A percentile compares a stretch with the other conserved stretches of the same genome.
Evolutionary conservation across 2,113 vertebrate genomes (phyloP).

Genomic region (Ptyas mucosa): DNA sequence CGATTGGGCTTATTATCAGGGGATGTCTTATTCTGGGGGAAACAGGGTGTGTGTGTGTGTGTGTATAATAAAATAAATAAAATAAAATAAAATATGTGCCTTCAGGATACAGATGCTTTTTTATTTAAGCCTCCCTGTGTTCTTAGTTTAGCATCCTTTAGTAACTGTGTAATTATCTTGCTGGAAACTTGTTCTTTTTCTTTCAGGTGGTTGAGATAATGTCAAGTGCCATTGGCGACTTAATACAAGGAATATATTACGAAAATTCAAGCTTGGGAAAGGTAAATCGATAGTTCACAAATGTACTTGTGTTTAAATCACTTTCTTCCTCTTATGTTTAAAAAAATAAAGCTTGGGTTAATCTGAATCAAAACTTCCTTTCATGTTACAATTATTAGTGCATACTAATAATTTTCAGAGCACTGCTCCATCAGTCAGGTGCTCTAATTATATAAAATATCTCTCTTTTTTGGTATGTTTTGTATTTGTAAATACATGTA

Average conservation of each 20-base stretch:
- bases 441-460: not conserved
- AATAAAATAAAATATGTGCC: not conserved
- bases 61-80: no score
- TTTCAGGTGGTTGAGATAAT: slow-evolving; percentile 92
- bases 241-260: slow-evolving; percentile 92
- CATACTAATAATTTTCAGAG: not conserved
- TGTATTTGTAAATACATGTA: not conserved
- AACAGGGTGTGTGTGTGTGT: no score
- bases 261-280: slow-evolving; percentile 79
- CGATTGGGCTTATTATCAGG: no score
- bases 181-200: slow-evolving; percentile 42
- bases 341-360: not conserved
- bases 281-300: slow-evolving; percentile 70
- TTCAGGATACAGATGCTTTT: slow-evolving; percentile 28
- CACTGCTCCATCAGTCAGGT: not conserved
- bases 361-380: not conserved
- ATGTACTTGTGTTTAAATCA: not conserved
- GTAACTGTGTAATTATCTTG: slow-evolving; percentile 36
- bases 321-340: not conserved
- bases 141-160: slow-evolving; percentile 35
- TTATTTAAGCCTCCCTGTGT: slow-evolving; percentile 30
- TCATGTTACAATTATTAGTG: not conserved
- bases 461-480: not conserved
- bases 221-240: slow-evolving; percentile 92
- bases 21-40: no score